These are phyloP conservation scores for Tiliacea citrago DNA, from an alignment of 2,888 invertebrate genomes.

Conservation along the genomic window DNA sequence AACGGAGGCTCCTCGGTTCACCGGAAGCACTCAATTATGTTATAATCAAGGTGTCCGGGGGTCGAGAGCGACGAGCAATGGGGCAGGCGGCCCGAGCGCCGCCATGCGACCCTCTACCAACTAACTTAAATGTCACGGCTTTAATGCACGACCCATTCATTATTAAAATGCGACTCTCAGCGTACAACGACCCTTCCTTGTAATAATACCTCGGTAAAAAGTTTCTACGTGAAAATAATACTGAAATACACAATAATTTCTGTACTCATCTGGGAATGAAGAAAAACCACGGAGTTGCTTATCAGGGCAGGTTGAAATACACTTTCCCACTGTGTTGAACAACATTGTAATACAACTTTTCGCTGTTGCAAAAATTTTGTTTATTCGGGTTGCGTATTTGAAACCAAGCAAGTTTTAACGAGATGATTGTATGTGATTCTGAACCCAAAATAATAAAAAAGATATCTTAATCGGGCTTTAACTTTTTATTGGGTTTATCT, in stretches of 20 bases:
- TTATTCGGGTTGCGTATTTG: conserved; percentile 33
- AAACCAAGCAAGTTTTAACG: conserved; percentile 44
- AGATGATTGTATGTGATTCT: conserved; percentile 51
- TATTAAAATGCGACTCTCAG: conserved; percentile 73
- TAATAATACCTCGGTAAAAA: conserved; percentile 68
- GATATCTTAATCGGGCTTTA: conserved; percentile 59
- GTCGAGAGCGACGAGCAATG: conserved; percentile 39
- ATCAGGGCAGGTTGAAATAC: conserved; percentile 32
- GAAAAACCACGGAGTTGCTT: conserved; percentile 36
- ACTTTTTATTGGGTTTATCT: conserved; percentile 60
- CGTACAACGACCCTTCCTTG: conserved; percentile 64
- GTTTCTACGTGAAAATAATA: conserved; percentile 68
- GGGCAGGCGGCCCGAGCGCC: conserved; percentile 29
- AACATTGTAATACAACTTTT: conserved; percentile 32
- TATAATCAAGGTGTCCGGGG: conserved; percentile 80
- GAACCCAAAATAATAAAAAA: conserved; percentile 62
- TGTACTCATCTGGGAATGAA: conserved; percentile 41
- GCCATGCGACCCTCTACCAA: conserved; percentile 44
- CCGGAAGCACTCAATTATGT: conserved; percentile 86
- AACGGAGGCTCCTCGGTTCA: conserved; percentile 76
- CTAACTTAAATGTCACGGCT: conserved; percentile 73
- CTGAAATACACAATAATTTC: conserved; percentile 60
- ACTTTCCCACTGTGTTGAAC: conserved; percentile 23
- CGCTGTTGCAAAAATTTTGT: conserved; percentile 24
- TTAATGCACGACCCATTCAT: conserved; percentile 76